Evolutionary conservation across 2,888 invertebrate genomes (phyloP).

Genomic region (Lydus trimaculatus): DNA sequence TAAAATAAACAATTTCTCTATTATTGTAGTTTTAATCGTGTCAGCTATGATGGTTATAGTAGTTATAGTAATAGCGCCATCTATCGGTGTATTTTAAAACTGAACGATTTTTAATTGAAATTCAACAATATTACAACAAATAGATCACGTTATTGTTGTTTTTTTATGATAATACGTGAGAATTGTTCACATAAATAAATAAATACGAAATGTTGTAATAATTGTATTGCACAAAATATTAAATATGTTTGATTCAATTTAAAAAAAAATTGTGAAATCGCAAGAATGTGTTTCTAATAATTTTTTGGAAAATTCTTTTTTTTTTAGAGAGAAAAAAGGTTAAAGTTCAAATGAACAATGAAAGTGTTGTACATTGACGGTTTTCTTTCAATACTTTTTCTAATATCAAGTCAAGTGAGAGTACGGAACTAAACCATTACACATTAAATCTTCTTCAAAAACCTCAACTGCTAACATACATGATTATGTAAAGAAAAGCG

Average conservation of each 20-base stretch:
- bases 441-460: too few species aligned
- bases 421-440: conserved; percentile 22
- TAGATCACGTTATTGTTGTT: background rate
- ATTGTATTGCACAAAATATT: too few species aligned
- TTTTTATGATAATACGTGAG: background rate
- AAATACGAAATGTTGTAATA: background rate
- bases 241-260: too few species aligned
- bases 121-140: background rate
- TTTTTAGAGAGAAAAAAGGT: conserved; percentile 14
- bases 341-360: conserved; percentile 22
- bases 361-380: conserved; percentile 16
- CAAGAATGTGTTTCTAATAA: too few species aligned
- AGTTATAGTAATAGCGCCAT: background rate
- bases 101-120: background rate
- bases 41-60: background rate
- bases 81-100: background rate
- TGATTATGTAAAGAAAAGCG: too few species aligned
- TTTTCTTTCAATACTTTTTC: background rate
- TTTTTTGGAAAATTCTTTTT: background rate
- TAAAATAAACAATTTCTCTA: too few species aligned
- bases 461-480: too few species aligned
- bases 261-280: background rate
- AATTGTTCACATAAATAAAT: too few species aligned
- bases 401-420: conserved; percentile 15
- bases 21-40: too few species aligned